Percentiles rank a stretch among this genome's conserved stretches.
These are phyloP conservation scores for Eulithis testata DNA, from an alignment of 2,888 invertebrate species.

Conservation along the genomic window DNA sequence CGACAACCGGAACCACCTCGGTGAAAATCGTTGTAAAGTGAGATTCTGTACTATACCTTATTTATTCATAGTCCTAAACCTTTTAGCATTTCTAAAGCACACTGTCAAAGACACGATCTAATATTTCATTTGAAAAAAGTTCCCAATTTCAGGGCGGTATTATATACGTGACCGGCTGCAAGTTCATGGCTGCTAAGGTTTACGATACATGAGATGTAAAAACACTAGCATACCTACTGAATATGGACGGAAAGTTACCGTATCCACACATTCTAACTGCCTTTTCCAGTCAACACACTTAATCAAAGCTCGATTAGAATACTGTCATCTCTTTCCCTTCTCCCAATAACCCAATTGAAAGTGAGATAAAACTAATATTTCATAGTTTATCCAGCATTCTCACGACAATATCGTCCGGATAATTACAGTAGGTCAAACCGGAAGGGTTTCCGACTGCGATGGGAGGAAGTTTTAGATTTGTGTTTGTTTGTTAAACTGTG, in stretches of 20 bases:
- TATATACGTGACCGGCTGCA: too few species aligned
- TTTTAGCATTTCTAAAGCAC: too few species aligned
- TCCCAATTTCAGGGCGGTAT: too few species aligned
- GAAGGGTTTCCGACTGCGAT: constrained; percentile 65
- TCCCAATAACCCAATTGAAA: constrained; percentile 33
- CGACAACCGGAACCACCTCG: too few species aligned
- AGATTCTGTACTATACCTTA: too few species aligned
- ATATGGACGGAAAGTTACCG: constrained; percentile 25
- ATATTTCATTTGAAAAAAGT: too few species aligned
- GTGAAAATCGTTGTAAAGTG: too few species aligned
- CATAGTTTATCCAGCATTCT: constrained; percentile 60
- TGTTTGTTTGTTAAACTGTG: constrained; percentile 48
- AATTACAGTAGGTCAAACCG: constrained; percentile 73
- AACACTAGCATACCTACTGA: too few species aligned
- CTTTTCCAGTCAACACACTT: constrained; percentile 31
- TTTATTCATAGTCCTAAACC: too few species aligned
- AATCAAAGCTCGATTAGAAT: constrained; percentile 43
- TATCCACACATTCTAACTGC: constrained; percentile 39
- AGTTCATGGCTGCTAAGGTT: too few species aligned
- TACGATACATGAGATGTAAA: too few species aligned
- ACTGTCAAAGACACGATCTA: too few species aligned
- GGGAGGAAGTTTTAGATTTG: constrained; percentile 54
- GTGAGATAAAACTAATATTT: constrained; percentile 55
- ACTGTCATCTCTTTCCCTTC: constrained; percentile 48
- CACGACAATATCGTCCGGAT: constrained; percentile 57